Conservation (phyloP, 2,888 invertebrate genomes). For the Thereva unica region DNA sequence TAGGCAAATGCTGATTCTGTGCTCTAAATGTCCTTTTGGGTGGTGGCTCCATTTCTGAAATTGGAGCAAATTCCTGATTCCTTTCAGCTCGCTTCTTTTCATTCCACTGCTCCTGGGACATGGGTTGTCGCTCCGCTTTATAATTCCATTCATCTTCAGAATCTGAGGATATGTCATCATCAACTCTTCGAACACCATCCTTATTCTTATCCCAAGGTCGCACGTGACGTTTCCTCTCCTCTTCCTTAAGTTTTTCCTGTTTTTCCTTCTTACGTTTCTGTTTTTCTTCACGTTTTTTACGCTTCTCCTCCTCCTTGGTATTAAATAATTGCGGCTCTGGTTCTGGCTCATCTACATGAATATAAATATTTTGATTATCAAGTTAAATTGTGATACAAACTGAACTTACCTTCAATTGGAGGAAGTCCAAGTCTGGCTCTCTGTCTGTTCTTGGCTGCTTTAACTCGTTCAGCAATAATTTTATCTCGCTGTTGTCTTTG, state of each 20-base stretch:
- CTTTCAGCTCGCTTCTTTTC: conserved; percentile 72
- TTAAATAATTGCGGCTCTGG: conserved; percentile 34
- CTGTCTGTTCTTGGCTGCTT: conserved; percentile 75
- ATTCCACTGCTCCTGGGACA: conserved; percentile 58
- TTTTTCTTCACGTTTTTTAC: conserved; percentile 51
- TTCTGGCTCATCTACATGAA: conserved; percentile 39
- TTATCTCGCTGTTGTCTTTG: conserved; percentile 66
- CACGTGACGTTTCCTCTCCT: conserved; percentile 59
- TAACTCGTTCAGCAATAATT: conserved; percentile 70
- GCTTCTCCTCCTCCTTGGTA: conserved; percentile 48
- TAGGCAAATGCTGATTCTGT: conserved; percentile 1
- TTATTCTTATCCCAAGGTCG: conserved; percentile 72
- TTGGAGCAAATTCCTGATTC: conserved; percentile 78
- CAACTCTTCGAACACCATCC: conserved; percentile 53
- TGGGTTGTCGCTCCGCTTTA: conserved; percentile 52
- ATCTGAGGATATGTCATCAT: conserved; percentile 23
- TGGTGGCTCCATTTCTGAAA: conserved; percentile 41
- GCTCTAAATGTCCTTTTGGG: conserved; percentile 51
- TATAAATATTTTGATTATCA: neutral
- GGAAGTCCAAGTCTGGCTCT: conserved; percentile 74
- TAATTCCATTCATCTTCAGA: conserved; percentile 51
- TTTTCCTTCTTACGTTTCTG: conserved; percentile 47
- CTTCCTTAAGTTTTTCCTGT: conserved; percentile 55
- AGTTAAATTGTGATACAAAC: conserved; percentile 18
- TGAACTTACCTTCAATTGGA: conserved; percentile 62